Percentiles rank a stretch among this genome's conserved stretches.
phyloP scores from a whole-genome alignment of 2,888 invertebrate genomes.

The Melikaiella ostensackeni region DNA sequence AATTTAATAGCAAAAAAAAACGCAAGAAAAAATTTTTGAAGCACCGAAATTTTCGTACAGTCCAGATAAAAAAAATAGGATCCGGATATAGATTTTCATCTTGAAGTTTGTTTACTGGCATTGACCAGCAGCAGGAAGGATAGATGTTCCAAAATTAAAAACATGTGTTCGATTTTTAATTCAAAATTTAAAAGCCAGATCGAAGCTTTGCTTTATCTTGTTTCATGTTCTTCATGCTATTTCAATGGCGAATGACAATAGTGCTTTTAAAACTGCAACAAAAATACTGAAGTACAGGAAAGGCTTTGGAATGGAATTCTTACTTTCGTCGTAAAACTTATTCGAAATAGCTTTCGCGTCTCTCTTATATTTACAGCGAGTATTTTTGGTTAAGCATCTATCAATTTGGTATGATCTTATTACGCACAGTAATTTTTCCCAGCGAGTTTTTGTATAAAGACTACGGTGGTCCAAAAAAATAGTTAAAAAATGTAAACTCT shows the following conservation, averaged over 20 bases:
- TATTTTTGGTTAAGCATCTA: conserved; percentile 12
- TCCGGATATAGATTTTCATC: neutral
- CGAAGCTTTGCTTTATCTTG: conserved; percentile 8
- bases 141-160: conserved; percentile 6
- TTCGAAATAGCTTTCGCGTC: neutral
- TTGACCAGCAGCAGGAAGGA: conserved; percentile 18
- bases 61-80: neutral
- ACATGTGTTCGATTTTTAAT: neutral
- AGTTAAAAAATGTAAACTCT: neutral
- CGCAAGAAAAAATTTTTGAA: neutral
- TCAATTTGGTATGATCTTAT: conserved; percentile 18
- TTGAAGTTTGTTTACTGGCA: neutral
- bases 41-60: neutral
- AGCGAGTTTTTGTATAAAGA: neutral
- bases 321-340: conserved; percentile 18
- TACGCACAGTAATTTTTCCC: conserved; percentile 1
- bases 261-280: conserved; percentile 5
- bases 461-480: conserved; percentile 20
- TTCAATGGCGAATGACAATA: conserved; percentile 14
- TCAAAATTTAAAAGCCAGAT: neutral
- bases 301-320: conserved; percentile 12
- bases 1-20: neutral
- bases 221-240: neutral
- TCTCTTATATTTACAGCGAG: conserved; percentile 34
- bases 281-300: neutral